A percentile compares a stretch with the other conserved stretches of the same genome.
Evolutionary conservation across 2,113 vertebrate species (phyloP).

Genomic region (Ranitomeya variabilis): DNA sequence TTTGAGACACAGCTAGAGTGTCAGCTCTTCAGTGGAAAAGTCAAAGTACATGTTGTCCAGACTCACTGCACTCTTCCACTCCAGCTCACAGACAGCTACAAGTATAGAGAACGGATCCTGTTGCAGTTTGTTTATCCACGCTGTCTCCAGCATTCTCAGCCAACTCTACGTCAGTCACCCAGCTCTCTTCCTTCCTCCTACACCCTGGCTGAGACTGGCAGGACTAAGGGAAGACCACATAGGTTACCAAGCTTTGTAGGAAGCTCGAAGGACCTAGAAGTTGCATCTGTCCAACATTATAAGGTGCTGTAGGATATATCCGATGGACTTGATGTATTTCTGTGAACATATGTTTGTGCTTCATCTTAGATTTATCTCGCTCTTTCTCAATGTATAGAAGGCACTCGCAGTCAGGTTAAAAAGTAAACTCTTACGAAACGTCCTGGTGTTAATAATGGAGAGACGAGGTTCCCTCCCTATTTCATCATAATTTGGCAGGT

Average conservation of each 20-base stretch:
- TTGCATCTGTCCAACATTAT: neutral
- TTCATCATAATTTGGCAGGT: neutral
- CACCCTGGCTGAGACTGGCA: slow-evolving; percentile 1
- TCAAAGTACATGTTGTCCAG: slow-evolving; percentile 14
- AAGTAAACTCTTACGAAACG: neutral
- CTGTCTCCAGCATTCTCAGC: slow-evolving; percentile 44
- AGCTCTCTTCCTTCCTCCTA: slow-evolving; percentile 45
- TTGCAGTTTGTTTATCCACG: slow-evolving; percentile 48
- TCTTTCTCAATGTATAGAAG: too few relatives aligned
- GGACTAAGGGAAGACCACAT: neutral
- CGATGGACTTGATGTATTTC: neutral
- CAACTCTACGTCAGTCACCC: slow-evolving; percentile 38
- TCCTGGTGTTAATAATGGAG: neutral
- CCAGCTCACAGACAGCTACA: slow-evolving; percentile 21
- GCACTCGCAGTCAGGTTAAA: neutral
- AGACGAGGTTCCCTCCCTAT: neutral
- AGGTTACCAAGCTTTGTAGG: neutral
- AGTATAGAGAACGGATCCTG: slow-evolving; percentile 9
- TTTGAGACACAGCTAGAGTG: neutral
- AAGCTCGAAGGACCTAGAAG: neutral
- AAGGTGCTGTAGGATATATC: neutral
- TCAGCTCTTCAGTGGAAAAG: neutral
- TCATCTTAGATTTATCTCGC: neutral
- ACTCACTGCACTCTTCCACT: neutral
- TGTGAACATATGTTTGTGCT: neutral